Evolutionary conservation across 2,113 vertebrate genomes (phyloP), one percentile per base, ranked within the genome.

Genomic region (Halichoerus grypus): DNA sequence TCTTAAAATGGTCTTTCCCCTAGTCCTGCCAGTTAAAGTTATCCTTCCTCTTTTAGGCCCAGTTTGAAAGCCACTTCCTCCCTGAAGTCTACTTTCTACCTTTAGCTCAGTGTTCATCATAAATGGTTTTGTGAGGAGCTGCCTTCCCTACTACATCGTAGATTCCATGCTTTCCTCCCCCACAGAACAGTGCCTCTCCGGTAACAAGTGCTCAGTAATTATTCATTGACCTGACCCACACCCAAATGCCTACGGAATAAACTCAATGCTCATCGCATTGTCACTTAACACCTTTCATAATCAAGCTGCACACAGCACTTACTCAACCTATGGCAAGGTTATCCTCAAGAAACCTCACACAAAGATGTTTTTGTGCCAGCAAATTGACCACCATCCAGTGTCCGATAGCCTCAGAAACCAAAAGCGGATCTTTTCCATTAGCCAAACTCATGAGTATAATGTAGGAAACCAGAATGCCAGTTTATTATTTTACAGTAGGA

Each of bases 341-440:
- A 22, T 13, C 57, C 26, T 82, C 24, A 61, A 67, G 65, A 69
- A 92, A 22, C 49, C 55, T 89, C 15, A 61, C 26, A 46, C 19
- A 13, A 22, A 8, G 55, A 61, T 61, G 22, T 8, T 72, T n/a
- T 51, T n/a, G 55, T 84, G 22, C 16, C 85, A 42, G 7, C 42
- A 59, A 79, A 51, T 0, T 28, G 69, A 65, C 83, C 51, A 26
- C 28, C 36, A 31, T 19, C 49, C 28, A n/a, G 59, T 12, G 10
- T 71, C 33, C 49, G 19, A 89, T 18, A 91, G 14, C 9, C 22
- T 95, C 96, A 86, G 53, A 96, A 86, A 72, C n/a, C 49, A 79
- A 77, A 88, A 42, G 9, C 0, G 0, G 80, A 71, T 71, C n/a
- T 65, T 96, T 74, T 49, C 59, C 59, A 59, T 72, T 53, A 87